Evolutionary conservation across 1,140 invertebrate species (phyloP), one percentile per base, ranked within the genome.

Genomic region (Heliconius melpomene): DNA sequence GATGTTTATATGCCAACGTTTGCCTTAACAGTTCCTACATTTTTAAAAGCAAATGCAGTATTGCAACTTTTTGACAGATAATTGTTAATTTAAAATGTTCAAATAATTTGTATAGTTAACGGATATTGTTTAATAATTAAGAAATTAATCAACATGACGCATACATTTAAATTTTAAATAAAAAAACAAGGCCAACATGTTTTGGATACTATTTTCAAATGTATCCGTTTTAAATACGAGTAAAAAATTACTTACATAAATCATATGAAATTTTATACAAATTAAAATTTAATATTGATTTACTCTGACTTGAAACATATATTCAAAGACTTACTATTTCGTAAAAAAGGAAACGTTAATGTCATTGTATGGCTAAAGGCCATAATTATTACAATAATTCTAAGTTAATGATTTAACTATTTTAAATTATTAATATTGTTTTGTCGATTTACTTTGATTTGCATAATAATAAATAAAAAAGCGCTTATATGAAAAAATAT

Each of bases 281-380:
- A 29, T 29, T 66, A 66, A 66, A 66, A 66, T 26, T 57, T 66
- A 29, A 66, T 66, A 29, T 66, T 11, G 60, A 66, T 66, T 66
- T 66, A 16, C 29, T 23, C 20, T 57, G 6, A n/a, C 8, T 57
- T 23, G 20, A 23, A 57, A 20, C 16, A 52, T 20, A 52, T 20
- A 52, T 0, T 18, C 18, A 20, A n/a, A 54, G 18, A 54, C 52
- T 7, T 20, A 5, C 16, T 20, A 20, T 54, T 54, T 54, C 52
- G 0, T 54, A 54, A 54, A 54, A 54, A 20, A 13, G 40, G 20
- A n/a, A 54, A 54, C 8, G 52, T 54, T 54, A 46, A 46, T 16
- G 40, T 46, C 13, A 16, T 1, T 13, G 40, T 46, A 46, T 46
- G 13, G 11, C 13, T 46, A 46, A 16, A 46, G 13, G 13, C 5